Evolutionary conservation across 2,888 invertebrate species (phyloP).

Genomic region (Eueremaeus valkanovi): DNA sequence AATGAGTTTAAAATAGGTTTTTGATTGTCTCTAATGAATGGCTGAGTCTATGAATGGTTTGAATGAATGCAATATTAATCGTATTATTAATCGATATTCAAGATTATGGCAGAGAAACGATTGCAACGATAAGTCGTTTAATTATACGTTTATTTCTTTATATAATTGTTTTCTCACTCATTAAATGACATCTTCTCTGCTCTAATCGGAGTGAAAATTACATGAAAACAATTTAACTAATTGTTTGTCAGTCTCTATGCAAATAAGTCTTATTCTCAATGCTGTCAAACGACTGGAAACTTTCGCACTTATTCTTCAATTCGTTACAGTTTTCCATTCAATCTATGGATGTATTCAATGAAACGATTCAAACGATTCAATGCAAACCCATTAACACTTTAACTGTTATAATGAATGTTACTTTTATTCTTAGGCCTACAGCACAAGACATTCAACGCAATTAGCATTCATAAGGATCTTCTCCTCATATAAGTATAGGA

Average conservation of each 20-base stretch:
- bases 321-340: constrained; percentile 5
- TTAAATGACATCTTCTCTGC: not conserved
- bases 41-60: not conserved
- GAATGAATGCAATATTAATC: not conserved
- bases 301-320: not conserved
- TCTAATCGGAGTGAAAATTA: not conserved
- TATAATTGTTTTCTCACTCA: not conserved
- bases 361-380: too few relatives aligned
- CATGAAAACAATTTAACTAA: not conserved
- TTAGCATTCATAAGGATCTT: too few relatives aligned
- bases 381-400: too few relatives aligned
- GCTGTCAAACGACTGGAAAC: not conserved
- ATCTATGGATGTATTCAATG: not conserved
- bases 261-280: not conserved
- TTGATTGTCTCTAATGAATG: not conserved
- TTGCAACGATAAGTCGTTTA: not conserved
- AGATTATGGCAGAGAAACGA: not conserved
- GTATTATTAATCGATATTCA: not conserved
- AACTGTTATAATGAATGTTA: too few relatives aligned
- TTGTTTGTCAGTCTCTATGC: not conserved
- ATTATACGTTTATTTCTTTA: not conserved
- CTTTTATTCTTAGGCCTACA: too few relatives aligned
- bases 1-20: constrained; percentile 3
- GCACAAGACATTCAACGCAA: too few relatives aligned
- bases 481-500: too few relatives aligned